Evolutionary conservation across 2,797 vertebrate species (phyloP).

Genomic region (Rhinogobio ventralis): DNA sequence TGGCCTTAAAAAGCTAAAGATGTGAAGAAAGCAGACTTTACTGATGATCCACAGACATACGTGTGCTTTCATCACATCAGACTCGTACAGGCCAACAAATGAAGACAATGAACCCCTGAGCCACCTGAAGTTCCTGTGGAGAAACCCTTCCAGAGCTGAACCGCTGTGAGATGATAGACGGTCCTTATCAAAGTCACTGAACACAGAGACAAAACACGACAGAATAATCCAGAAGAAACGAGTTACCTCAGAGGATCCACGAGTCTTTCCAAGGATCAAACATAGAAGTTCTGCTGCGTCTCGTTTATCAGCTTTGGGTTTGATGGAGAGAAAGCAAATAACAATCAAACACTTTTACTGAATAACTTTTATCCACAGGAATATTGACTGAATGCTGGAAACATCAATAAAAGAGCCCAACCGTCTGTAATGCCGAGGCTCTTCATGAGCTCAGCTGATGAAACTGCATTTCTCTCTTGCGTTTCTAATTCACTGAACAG

Average conservation of each 20-base stretch:
- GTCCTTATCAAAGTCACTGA: too few species aligned
- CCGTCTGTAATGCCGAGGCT: too few species aligned
- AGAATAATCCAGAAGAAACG: background rate
- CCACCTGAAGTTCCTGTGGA: too few species aligned
- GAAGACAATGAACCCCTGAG: too few species aligned
- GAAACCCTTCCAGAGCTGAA: background rate
- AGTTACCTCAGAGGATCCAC: background rate
- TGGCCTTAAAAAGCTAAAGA: background rate
- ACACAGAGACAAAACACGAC: too few species aligned
- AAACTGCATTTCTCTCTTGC: rapidly evolving
- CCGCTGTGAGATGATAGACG: background rate
- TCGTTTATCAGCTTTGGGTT: background rate
- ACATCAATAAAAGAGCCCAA: too few species aligned
- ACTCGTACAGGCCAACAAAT: too few species aligned
- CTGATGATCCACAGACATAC: background rate
- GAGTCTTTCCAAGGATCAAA: background rate
- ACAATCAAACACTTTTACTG: background rate
- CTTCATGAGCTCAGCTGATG: too few species aligned
- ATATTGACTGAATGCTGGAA: too few species aligned
- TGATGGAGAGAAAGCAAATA: background rate
- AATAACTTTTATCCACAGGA: background rate
- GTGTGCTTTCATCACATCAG: too few species aligned
- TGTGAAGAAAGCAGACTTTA: background rate
- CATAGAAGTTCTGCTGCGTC: background rate
- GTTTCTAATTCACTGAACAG: too few species aligned